Evolutionary conservation across 1,140 invertebrate species (phyloP).

Genomic region (Trinorchestia longiramus): DNA sequence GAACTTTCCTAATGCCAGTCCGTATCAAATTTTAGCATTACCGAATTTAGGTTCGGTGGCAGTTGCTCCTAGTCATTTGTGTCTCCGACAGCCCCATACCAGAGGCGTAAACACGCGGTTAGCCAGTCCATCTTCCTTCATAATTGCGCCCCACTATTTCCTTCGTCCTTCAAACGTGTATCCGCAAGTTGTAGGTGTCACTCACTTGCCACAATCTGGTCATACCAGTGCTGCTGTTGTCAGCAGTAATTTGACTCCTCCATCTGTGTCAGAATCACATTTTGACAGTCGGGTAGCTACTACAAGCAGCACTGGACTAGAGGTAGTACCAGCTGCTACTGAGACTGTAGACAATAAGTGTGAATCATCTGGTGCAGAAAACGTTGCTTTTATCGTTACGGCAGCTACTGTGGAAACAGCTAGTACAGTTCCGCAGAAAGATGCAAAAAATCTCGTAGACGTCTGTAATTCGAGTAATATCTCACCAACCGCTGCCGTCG

Average conservation of each 20-base stretch:
- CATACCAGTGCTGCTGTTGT: background rate
- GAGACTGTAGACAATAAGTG: background rate
- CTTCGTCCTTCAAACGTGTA: background rate
- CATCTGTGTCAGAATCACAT: background rate
- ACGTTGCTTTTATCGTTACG: background rate
- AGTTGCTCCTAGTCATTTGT: slow-evolving; percentile 50
- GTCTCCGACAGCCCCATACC: background rate
- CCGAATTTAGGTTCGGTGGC: slow-evolving; percentile 25
- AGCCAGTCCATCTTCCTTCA: background rate
- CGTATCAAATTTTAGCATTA: slow-evolving; percentile 20
- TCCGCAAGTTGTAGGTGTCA: slow-evolving; percentile 8
- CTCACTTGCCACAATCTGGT: background rate
- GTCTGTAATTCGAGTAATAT: background rate
- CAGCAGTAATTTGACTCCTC: background rate
- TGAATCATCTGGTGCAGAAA: background rate
- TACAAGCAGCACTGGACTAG: background rate
- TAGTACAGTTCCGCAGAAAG: background rate
- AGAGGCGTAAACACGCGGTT: background rate
- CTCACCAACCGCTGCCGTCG: background rate
- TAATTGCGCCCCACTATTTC: slow-evolving; percentile 8
- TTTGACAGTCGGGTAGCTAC: background rate
- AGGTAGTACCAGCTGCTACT: background rate
- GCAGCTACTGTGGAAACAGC: background rate
- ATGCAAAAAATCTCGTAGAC: background rate
- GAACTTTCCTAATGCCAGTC: background rate